A percentile compares a stretch with the other conserved stretches of the same genome.
These are phyloP conservation scores for Panopea generosa DNA, from an alignment of 2,888 invertebrate species.

Conservation along the genomic window DNA sequence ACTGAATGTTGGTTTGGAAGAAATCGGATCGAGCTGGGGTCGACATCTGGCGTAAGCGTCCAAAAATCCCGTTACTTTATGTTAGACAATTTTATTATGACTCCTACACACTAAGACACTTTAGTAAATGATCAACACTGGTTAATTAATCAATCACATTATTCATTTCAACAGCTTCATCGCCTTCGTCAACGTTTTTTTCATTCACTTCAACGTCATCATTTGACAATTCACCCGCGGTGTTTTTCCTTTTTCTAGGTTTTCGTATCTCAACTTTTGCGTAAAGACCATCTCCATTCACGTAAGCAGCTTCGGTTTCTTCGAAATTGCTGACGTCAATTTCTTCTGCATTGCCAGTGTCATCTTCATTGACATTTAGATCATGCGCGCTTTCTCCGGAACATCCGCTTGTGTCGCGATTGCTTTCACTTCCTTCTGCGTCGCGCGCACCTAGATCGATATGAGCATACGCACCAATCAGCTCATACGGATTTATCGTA, in stretches of 20 bases:
- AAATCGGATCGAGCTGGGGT: too few relatives aligned
- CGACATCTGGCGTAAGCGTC: too few relatives aligned
- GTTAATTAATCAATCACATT: too few relatives aligned
- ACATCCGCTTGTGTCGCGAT: background rate
- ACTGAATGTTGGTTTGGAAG: too few relatives aligned
- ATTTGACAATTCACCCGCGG: background rate
- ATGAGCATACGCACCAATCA: slow-evolving; percentile 13
- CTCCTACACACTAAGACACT: too few relatives aligned
- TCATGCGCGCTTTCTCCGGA: background rate
- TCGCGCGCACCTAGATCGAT: background rate
- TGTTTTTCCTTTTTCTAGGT: slow-evolving; percentile 11
- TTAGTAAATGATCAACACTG: too few relatives aligned
- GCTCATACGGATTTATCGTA: slow-evolving; percentile 37
- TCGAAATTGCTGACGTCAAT: slow-evolving; percentile 2
- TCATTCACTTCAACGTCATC: background rate
- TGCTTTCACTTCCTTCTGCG: background rate
- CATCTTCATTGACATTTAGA: background rate
- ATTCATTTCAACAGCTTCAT: too few relatives aligned
- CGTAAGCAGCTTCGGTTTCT: too few relatives aligned
- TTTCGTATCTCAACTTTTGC: slow-evolving; percentile 4
- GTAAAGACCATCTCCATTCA: background rate
- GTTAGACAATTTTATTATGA: too few relatives aligned
- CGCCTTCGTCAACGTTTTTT: too few relatives aligned
- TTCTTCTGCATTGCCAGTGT: background rate
- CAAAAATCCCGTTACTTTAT: too few relatives aligned